A percentile compares a stretch with the other conserved stretches of the same genome.
phyloP scores from a whole-genome alignment of 2,113 vertebrate genomes.

The Silurus meridionalis region DNA sequence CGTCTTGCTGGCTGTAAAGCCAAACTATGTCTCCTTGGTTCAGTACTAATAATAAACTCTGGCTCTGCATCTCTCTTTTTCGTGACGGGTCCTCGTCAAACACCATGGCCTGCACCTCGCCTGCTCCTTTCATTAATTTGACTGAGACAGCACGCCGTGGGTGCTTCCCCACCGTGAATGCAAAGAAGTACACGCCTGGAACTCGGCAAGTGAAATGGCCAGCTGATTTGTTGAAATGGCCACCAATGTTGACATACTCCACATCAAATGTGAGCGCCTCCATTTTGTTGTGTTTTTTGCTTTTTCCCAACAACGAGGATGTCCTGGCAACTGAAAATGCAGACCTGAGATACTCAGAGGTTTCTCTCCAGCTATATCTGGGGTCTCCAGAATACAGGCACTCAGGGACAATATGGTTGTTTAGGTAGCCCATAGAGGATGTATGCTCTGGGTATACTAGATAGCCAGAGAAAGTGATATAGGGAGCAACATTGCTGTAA shows the following conservation, averaged over 20 bases:
- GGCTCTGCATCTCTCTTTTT: slow-evolving; percentile 77
- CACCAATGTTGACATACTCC: slow-evolving; percentile 77
- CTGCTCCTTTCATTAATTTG: slow-evolving; percentile 75
- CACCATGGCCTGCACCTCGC: slow-evolving; percentile 77
- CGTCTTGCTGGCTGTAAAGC: slow-evolving; percentile 78
- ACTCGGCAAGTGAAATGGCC: slow-evolving; percentile 73
- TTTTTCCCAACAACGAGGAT: slow-evolving; percentile 67
- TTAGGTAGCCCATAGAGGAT: slow-evolving; percentile 52
- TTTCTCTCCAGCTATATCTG: slow-evolving; percentile 36
- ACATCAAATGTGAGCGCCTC: slow-evolving; percentile 73
- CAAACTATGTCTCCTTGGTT: slow-evolving; percentile 68
- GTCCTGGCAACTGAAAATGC: slow-evolving; percentile 79
- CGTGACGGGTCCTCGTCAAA: slow-evolving; percentile 76
- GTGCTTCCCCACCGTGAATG: slow-evolving; percentile 78
- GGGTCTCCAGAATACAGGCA: slow-evolving; percentile 59
- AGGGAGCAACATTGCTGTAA: slow-evolving; percentile 75
- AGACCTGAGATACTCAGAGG: slow-evolving; percentile 60
- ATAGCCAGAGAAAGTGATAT: slow-evolving; percentile 78
- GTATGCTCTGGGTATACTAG: slow-evolving; percentile 69
- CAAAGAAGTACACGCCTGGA: slow-evolving; percentile 75
- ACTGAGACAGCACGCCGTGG: slow-evolving; percentile 74
- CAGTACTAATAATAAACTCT: slow-evolving; percentile 74
- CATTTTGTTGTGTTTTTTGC: slow-evolving; percentile 52
- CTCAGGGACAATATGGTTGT: slow-evolving; percentile 66
- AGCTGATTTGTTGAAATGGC: slow-evolving; percentile 73